A percentile compares a stretch with the other conserved stretches of the same genome.
Conservation (phyloP, 2,113 vertebrate species). For the Tympanuchus pallidicinctus region DNA sequence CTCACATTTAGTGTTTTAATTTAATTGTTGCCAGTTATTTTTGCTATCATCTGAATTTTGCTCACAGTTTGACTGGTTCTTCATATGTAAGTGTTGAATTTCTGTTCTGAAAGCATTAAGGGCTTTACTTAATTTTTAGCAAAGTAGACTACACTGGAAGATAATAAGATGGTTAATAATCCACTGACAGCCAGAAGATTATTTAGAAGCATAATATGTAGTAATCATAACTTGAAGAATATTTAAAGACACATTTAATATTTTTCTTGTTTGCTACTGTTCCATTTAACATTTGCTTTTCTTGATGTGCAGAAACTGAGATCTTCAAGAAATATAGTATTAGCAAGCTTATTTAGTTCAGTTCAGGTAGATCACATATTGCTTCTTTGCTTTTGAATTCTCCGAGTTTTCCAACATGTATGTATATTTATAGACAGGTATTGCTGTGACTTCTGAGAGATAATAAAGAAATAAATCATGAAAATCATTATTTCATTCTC, state of each 20-base stretch:
- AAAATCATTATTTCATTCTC: background rate
- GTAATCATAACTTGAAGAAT: background rate
- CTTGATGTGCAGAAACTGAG: background rate
- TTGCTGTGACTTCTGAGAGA: background rate
- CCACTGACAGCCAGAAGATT: background rate
- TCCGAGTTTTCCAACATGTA: background rate
- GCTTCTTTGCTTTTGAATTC: background rate
- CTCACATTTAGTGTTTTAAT: constrained; percentile 54
- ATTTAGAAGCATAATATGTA: background rate
- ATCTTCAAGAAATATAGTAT: background rate
- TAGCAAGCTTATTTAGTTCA: background rate
- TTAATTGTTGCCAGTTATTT: constrained; percentile 13
- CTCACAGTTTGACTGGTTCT: constrained; percentile 4
- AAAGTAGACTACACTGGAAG: constrained; percentile 48
- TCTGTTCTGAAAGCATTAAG: background rate
- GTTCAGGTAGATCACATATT: background rate
- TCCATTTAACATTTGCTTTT: background rate
- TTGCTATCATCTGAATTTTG: constrained; percentile 17
- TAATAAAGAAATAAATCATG: background rate
- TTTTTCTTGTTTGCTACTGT: background rate
- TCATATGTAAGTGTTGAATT: background rate
- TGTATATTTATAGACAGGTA: background rate
- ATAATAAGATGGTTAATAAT: constrained; percentile 46
- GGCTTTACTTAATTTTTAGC: constrained; percentile 53
- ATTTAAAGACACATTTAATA: background rate